Conservation (phyloP, 53 echinoderm and acorn worm species). For the Hippasteria phrygiana region DNA sequence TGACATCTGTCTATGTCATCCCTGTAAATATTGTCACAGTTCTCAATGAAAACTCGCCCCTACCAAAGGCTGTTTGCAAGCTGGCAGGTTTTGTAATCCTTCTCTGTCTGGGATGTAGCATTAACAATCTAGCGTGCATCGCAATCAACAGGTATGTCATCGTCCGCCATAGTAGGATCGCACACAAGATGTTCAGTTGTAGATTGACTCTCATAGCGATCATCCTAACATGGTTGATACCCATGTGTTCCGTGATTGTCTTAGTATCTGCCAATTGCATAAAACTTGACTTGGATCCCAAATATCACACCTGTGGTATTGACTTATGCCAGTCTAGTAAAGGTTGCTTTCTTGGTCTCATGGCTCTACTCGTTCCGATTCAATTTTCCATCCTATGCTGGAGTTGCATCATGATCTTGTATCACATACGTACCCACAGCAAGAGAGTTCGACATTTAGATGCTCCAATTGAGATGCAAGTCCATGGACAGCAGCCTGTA, state of each 20-base stretch:
- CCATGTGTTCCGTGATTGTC: neutral
- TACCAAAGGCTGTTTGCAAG: neutral
- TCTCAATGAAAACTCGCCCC: neutral
- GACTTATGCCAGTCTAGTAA: neutral
- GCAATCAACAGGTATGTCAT: constrained; percentile 36
- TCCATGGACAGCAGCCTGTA: neutral
- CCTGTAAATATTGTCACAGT: neutral
- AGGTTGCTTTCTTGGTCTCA: neutral
- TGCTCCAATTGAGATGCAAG: constrained; percentile 10
- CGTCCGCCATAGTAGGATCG: neutral
- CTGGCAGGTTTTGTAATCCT: constrained; percentile 5
- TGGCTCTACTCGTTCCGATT: neutral
- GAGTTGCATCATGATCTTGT: constrained; percentile 61
- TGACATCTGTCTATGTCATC: constrained; percentile 24
- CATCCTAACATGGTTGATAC: constrained; percentile 29
- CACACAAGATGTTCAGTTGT: constrained; percentile 35
- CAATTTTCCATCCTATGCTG: constrained; percentile 43
- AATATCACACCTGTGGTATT: neutral
- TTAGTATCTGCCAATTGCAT: neutral
- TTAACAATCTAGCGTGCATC: constrained; percentile 43
- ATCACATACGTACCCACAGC: constrained; percentile 55
- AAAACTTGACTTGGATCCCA: constrained; percentile 26
- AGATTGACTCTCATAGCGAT: neutral
- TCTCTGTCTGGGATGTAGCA: constrained; percentile 37
- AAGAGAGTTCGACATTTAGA: constrained; percentile 7